Evolutionary conservation across 2,888 invertebrate species (phyloP), one percentile per base, ranked within the genome.

Genomic region (Tridacna gigas): DNA sequence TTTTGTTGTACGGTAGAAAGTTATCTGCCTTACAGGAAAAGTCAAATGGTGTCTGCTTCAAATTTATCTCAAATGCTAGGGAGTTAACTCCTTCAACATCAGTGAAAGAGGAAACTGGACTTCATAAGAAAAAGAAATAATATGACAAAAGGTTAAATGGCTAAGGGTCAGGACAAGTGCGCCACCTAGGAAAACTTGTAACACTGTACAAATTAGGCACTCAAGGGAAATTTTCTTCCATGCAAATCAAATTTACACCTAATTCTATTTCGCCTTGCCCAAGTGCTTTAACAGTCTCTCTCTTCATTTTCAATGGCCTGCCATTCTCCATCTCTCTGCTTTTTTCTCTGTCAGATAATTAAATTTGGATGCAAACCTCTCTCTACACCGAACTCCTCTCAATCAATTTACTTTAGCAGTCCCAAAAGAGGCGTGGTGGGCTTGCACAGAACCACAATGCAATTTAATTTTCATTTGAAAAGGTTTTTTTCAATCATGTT

Each of bases 171-270:
- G 37, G 37, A 67, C 28, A 67, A 45, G 45, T n/a, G 15, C 45
- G 20, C n/a, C 37, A 37, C 28, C 28, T 15, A 67, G 45, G 63
- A 20, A n/a, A 63, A 67, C 67, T 45, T 67, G 67, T 67, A 67
- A 67, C 67, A 78, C 78, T 75, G 80, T 77, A 83, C 83, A 86
- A 89, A 90, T 90, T 87, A 88, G 69, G 78, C 85, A 84, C 90
- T 81, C 83, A 69, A 77, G 90, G 90, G 89, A 90, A 90, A 88
- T 91, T 86, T 80, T 74, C 79, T n/a, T 69, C 65, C 75, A 82
- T 84, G 82, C 82, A 89, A 90, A 89, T 91, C 87, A 88, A 90
- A 91, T 91, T 91, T 89, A 84, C 80, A 80, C 83, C 71, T 79
- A 87, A 86, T 89, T 84, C 86, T 88, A 88, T 88, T 89, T 83